These are phyloP conservation scores for Bradysia coprophila DNA, from an alignment of 1,140 invertebrate species.

Conservation along the genomic window DNA sequence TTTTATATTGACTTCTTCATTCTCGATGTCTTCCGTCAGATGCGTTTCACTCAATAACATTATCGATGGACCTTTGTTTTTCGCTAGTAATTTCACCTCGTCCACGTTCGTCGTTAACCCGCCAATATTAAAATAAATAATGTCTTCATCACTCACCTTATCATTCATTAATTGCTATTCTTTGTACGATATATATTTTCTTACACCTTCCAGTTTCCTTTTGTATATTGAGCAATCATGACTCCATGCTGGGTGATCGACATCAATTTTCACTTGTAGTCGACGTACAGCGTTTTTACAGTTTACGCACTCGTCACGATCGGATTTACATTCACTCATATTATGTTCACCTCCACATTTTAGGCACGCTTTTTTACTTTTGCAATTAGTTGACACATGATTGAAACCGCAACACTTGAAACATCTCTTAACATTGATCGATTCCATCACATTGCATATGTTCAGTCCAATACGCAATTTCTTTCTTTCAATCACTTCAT, in stretches of 20 bases:
- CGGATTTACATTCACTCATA: slow-evolving; percentile 3
- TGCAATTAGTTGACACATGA: slow-evolving; percentile 1
- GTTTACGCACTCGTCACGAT: slow-evolving; percentile 2
- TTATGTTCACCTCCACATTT: slow-evolving; percentile 3
- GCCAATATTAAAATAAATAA: slow-evolving; percentile 3
- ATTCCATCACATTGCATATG: slow-evolving; percentile 1
- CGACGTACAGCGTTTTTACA: slow-evolving; percentile 3
- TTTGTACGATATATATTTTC: no score
- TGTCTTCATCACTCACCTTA: no score
- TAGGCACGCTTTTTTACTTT: neutral
- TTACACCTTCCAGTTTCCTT: no score
- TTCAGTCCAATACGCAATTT: no score
- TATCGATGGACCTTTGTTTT: slow-evolving; percentile 1
- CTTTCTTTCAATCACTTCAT: no score
- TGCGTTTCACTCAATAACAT: slow-evolving; percentile 4
- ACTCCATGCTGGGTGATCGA: no score
- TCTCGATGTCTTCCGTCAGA: slow-evolving; percentile 1
- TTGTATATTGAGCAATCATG: no score
- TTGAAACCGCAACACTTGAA: slow-evolving; percentile 1
- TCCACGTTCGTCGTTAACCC: slow-evolving; percentile 4
- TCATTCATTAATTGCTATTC: neutral
- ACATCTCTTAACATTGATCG: neutral
- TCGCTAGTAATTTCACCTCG: slow-evolving; percentile 4
- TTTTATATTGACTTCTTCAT: slow-evolving; percentile 4
- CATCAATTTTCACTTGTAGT: no score